A percentile compares a stretch with the other conserved stretches of the same genome.
These are phyloP conservation scores for Cebus imitator DNA, from an alignment of 2,113 vertebrate genomes.

Conservation along the genomic window DNA sequence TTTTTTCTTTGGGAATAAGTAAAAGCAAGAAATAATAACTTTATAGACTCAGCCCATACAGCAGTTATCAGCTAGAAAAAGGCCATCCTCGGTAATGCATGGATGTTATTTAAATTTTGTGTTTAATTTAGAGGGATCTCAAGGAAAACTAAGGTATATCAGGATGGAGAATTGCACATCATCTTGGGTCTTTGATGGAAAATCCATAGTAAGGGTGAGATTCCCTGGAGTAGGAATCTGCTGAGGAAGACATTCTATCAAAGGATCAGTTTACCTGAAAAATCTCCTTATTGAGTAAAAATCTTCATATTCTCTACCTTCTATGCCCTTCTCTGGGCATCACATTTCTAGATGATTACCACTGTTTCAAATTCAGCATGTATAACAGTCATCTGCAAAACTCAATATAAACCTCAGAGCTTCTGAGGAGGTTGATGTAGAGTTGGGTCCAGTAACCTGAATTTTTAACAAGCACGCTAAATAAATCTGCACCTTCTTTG, in stretches of 20 bases:
- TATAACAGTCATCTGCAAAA: neutral
- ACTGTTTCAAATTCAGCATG: neutral
- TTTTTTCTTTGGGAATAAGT: conserved; percentile 25
- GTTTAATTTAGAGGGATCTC: neutral
- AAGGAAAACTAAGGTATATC: neutral
- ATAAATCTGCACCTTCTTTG: neutral
- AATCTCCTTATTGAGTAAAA: neutral
- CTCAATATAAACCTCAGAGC: neutral
- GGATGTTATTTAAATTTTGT: neutral
- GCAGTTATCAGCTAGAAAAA: neutral
- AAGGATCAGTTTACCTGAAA: neutral
- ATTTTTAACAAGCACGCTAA: neutral
- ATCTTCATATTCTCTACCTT: neutral
- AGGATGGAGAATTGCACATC: neutral
- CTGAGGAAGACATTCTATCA: neutral
- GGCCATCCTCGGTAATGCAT: neutral
- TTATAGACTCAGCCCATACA: neutral
- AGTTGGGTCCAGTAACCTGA: neutral
- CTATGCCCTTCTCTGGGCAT: neutral
- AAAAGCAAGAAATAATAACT: neutral
- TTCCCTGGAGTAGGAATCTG: neutral
- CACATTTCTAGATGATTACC: neutral
- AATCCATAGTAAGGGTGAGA: neutral
- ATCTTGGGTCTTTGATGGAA: neutral
- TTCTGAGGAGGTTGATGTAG: neutral